phyloP scores from a whole-genome alignment of 2,113 vertebrate species.

The Proterorhinus semilunaris region DNA sequence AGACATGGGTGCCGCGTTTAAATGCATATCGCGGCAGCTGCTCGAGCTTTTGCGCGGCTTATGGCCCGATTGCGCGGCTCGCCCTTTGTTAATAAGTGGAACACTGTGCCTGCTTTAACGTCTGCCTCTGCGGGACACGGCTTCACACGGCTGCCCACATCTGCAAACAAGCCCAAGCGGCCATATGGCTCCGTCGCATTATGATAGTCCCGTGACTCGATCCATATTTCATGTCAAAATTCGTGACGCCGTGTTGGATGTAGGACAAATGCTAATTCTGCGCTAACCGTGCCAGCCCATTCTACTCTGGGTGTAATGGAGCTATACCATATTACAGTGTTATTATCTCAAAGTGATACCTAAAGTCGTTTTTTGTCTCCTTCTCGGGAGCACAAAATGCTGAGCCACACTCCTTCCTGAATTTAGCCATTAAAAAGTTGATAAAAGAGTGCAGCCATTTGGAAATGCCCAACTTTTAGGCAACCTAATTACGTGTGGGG shows the following conservation, averaged over 20 bases:
- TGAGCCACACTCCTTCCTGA: no score
- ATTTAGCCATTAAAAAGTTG: no score
- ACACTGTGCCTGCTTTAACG: not conserved
- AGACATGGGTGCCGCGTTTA: not conserved
- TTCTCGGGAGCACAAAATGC: no score
- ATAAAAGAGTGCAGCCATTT: no score
- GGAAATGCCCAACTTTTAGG: no score
- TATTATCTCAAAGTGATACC: no score
- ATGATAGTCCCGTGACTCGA: not conserved
- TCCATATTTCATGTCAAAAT: not conserved
- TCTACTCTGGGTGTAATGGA: no score
- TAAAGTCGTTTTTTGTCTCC: no score
- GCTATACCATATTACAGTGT: no score
- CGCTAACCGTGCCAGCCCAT: no score
- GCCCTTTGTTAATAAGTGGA: not conserved
- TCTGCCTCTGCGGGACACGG: slow-evolving; percentile 4
- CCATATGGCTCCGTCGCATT: not conserved
- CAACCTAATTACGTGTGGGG: no score
- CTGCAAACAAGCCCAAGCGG: not conserved
- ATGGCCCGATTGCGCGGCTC: not conserved
- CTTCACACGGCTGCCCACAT: not conserved
- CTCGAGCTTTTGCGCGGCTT: not conserved
- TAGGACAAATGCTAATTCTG: not conserved
- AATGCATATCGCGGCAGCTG: not conserved
- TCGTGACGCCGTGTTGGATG: not conserved